phyloP scores from a whole-genome alignment of 2,797 vertebrate genomes.

The Cryptoprocta ferox region DNA sequence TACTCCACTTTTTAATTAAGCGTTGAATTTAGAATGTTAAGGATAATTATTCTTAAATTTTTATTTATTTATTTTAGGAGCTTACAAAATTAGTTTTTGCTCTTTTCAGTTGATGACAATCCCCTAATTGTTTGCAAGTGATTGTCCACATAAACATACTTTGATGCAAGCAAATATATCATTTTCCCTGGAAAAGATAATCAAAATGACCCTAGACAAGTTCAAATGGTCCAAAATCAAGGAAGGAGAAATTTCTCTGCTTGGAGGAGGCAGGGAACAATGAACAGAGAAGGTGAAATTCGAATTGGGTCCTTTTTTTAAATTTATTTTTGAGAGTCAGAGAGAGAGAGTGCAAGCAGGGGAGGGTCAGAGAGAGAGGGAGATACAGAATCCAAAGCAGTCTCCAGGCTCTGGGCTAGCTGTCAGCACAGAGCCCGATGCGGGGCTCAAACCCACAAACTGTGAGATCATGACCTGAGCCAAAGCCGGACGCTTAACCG shows the following conservation, averaged over 20 bases:
- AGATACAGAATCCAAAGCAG: no score
- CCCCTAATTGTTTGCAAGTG: neutral
- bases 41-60: conserved; percentile 13
- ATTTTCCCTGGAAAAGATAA: neutral
- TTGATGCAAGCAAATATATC: neutral
- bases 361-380: no score
- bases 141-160: neutral
- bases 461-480: no score
- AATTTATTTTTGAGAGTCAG: no score
- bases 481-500: no score
- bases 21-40: neutral
- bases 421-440: no score
- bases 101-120: neutral
- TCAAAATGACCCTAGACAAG: neutral
- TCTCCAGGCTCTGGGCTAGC: no score
- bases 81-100: conserved; percentile 21
- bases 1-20: neutral
- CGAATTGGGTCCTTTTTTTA: neutral
- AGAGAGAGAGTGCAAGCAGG: no score
- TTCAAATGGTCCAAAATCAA: neutral
- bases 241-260: neutral
- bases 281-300: neutral
- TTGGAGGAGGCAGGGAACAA: neutral
- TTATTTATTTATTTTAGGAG: neutral
- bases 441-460: no score